Conservation (phyloP, 2,888 invertebrate genomes). For the Campoplex nolae region DNA sequence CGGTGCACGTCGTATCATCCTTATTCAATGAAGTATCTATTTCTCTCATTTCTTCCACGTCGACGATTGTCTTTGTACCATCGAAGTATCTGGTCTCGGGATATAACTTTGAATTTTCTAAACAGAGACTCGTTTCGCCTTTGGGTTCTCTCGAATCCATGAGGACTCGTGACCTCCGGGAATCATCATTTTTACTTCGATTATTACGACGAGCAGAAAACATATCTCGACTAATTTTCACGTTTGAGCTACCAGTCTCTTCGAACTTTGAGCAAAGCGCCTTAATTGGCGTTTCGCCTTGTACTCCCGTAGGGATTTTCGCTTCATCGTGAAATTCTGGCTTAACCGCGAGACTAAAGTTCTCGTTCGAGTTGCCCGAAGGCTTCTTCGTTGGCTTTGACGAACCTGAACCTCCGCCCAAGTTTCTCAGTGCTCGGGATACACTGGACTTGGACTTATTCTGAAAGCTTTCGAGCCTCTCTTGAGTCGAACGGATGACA, state of each 20-base stretch:
- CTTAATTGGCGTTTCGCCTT: constrained; percentile 61
- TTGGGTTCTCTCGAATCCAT: not conserved
- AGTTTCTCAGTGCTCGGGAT: constrained; percentile 60
- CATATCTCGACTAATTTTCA: constrained; percentile 1
- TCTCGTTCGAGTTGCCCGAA: constrained; percentile 70
- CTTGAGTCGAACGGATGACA: constrained; percentile 41
- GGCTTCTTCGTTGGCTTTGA: constrained; percentile 54
- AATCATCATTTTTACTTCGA: constrained; percentile 32
- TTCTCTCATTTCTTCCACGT: constrained; percentile 29
- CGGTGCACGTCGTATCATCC: not conserved
- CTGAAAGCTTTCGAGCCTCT: constrained; percentile 42
- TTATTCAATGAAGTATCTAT: not conserved
- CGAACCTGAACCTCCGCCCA: constrained; percentile 29
- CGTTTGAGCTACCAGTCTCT: constrained; percentile 22
- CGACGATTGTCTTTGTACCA: constrained; percentile 1
- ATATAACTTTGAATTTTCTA: constrained; percentile 74
- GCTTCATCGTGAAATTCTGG: constrained; percentile 70
- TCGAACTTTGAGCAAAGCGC: constrained; percentile 66
- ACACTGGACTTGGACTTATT: constrained; percentile 59
- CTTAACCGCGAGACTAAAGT: constrained; percentile 77
- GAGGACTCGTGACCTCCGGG: not conserved
- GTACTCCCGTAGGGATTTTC: constrained; percentile 51
- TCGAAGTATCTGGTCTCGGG: constrained; percentile 62
- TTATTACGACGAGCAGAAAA: constrained; percentile 5
- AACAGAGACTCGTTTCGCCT: constrained; percentile 49